Base-by-base conservation (phyloP, 2,797 vertebrate species). In the Oryzias sinensis region DNA sequence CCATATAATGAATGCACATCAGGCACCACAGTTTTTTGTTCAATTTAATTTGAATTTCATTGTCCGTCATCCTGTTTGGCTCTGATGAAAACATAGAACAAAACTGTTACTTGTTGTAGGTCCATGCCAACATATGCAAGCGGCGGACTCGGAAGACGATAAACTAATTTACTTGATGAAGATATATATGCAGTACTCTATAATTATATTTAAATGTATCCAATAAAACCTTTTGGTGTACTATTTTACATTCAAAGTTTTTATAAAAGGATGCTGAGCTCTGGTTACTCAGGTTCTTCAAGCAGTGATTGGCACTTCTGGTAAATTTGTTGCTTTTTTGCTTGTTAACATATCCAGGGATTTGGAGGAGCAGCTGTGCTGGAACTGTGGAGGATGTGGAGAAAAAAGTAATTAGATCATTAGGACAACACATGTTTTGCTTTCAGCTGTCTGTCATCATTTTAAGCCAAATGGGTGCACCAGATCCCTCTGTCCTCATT, bases 371-470 rank as follows among this genome's bases (percentile, higher is more conserved):
- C 89, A 87, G 84, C 85, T 80, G 70, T 74, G 72, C 66, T 50
- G 66, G 90, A 86, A 89, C 87, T 83, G 81, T 73, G 70, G 81
- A 86, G 84, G 89, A 88, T 86, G 88, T 84, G 83, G 81, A 59
- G 88, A 88, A 85, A 87, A 86, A 82, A 77, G 72, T 90, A 90
- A 92, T 91, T 76, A 82, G 79, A 90, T 90, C 75, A 90, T 67
- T 62, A 69, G 48, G 29, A 85, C 43, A 62, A 85, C 43, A 62
- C 77, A 33, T 74, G 84, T 84, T 88, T 88, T 68, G 73, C 75
- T 79, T 65, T 63, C 68, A 82, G 80, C 81, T 76, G 70, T 74
- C 81, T 84, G 82, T 60, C 57, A 76, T 87, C 70, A 67, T 8
- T 71, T 76, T 77, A 56, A 53, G 75, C 75, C 64, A 65, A 70